phyloP scores from a whole-genome alignment of 37 sponge, comb jelly and placozoan genomes.

The Chondrosia reniformis region DNA sequence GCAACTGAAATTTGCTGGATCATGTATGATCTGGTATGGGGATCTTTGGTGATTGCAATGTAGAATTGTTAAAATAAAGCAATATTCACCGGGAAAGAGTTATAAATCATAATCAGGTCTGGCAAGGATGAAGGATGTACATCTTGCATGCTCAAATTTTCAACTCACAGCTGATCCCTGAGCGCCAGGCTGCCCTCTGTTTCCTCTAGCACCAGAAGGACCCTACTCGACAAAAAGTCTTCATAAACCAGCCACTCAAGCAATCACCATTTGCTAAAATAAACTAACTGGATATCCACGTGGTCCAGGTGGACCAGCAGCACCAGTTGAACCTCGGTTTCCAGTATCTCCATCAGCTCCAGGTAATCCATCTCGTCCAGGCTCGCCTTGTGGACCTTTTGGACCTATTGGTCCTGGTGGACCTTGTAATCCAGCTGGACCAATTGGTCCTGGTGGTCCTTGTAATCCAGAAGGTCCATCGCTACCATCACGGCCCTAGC shows the following conservation, averaged over 20 bases:
- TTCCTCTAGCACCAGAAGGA: slow-evolving; percentile 1
- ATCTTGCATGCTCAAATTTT: too few relatives aligned
- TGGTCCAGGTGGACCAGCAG: slow-evolving; percentile 56
- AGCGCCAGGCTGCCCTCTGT: not conserved
- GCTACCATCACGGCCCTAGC: slow-evolving; percentile 27
- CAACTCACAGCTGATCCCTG: slow-evolving; percentile 11
- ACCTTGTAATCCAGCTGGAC: slow-evolving; percentile 37
- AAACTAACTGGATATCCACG: slow-evolving; percentile 23
- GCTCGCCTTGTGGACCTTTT: slow-evolving; percentile 25
- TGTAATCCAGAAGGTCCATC: slow-evolving; percentile 44
- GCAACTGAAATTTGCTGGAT: too few relatives aligned
- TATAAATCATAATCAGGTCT: not conserved
- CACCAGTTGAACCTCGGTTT: slow-evolving; percentile 26
- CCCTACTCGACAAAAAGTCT: not conserved
- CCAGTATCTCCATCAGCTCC: slow-evolving; percentile 16
- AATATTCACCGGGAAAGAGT: not conserved
- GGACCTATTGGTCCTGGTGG: slow-evolving; percentile 31
- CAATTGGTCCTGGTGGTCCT: slow-evolving; percentile 51
- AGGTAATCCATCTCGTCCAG: slow-evolving; percentile 11
- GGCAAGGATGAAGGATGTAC: not conserved
- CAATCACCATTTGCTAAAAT: not conserved
- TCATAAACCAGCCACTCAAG: not conserved
- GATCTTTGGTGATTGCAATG: too few relatives aligned
- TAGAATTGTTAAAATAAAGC: too few relatives aligned
- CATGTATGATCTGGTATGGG: too few relatives aligned